phyloP scores from a whole-genome alignment of 2,797 vertebrate species.

The Gallinago stenura region DNA sequence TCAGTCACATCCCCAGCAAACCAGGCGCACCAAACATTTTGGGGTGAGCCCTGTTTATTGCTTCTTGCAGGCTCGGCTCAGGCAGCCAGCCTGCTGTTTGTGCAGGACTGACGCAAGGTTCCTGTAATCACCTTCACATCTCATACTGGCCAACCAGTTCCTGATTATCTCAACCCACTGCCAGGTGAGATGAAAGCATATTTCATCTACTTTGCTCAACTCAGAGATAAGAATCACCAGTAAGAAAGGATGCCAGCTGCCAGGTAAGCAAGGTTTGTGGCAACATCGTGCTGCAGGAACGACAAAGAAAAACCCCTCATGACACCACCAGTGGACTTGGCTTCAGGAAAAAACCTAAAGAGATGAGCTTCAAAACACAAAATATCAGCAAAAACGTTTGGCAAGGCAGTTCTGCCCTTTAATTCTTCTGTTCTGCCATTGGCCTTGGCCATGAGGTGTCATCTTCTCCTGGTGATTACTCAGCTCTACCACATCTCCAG shows the following conservation, averaged over 20 bases:
- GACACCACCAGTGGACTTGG: background rate
- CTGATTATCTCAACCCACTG: background rate
- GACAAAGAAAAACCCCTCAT: background rate
- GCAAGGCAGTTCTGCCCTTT: background rate
- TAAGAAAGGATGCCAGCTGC: background rate
- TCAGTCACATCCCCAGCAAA: background rate
- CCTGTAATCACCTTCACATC: background rate
- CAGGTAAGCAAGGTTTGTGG: background rate
- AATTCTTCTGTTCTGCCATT: background rate
- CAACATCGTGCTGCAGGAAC: background rate
- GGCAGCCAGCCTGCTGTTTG: background rate
- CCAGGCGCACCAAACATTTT: background rate
- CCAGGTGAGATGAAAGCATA: background rate
- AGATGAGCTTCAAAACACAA: background rate
- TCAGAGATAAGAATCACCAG: background rate
- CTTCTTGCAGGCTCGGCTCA: background rate
- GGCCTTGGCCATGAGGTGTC: background rate
- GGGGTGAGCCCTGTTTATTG: background rate
- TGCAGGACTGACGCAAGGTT: background rate
- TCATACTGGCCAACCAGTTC: background rate
- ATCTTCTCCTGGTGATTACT: background rate
- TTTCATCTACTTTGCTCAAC: background rate
- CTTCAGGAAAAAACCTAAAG: background rate
- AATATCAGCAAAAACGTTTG: background rate
- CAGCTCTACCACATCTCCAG: background rate